phyloP scores from a whole-genome alignment of 1,140 invertebrate species.

The Eubasilissa regina region DNA sequence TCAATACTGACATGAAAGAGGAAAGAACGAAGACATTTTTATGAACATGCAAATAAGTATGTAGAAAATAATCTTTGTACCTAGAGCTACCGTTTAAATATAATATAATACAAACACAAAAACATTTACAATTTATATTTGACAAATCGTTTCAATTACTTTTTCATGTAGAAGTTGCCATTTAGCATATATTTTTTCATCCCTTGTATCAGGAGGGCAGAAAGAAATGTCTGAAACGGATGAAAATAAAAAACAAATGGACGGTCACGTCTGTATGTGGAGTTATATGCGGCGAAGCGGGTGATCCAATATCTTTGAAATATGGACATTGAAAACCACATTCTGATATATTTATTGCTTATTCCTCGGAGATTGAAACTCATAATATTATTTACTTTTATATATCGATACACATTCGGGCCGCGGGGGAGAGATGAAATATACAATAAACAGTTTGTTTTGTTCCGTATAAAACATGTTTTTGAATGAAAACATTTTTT shows the following conservation, averaged over 20 bases:
- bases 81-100: too few species aligned
- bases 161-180: slow-evolving; percentile 20
- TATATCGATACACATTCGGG: slow-evolving; percentile 45
- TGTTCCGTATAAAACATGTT: slow-evolving; percentile 35
- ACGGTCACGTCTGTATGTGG: slow-evolving; percentile 52
- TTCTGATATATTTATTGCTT: slow-evolving; percentile 59
- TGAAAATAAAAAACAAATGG: slow-evolving; percentile 45
- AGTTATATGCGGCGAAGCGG: slow-evolving; percentile 23
- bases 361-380: slow-evolving; percentile 59
- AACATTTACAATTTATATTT: background rate
- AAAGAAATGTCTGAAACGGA: slow-evolving; percentile 14
- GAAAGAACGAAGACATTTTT: too few species aligned
- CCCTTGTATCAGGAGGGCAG: slow-evolving; percentile 11
- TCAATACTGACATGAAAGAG: too few species aligned
- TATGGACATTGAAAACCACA: slow-evolving; percentile 61
- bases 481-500: background rate
- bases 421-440: slow-evolving; percentile 22
- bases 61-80: too few species aligned
- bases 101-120: too few species aligned
- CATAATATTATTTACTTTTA: slow-evolving; percentile 60
- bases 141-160: slow-evolving; percentile 3
- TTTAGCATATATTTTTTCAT: slow-evolving; percentile 4
- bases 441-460: slow-evolving; percentile 39
- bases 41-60: too few species aligned
- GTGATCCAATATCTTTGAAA: slow-evolving; percentile 60